Evolutionary conservation across 2,888 invertebrate species (phyloP).

Genomic region (Hydrotaea cyrtoneurina): DNA sequence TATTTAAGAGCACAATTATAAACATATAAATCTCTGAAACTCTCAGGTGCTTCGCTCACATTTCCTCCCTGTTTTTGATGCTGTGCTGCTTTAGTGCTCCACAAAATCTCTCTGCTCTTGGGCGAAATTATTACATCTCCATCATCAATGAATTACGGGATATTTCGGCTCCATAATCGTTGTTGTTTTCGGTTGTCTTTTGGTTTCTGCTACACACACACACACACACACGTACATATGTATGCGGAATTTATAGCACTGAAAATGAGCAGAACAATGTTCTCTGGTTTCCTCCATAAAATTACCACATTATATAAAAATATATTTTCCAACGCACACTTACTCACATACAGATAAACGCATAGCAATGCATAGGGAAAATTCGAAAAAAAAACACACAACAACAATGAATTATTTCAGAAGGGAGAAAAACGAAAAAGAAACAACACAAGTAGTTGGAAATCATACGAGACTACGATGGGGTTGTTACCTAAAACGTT

Average conservation of each 20-base stretch:
- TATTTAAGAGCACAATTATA: conserved; percentile 26
- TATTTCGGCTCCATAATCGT: conserved; percentile 26
- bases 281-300: conserved; percentile 66
- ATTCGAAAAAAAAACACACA: no score
- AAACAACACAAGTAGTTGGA: conserved; percentile 69
- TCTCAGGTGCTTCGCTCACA: background rate
- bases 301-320: conserved; percentile 62
- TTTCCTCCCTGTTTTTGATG: background rate
- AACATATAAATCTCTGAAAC: conserved; percentile 9
- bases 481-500: conserved; percentile 62
- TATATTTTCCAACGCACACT: conserved; percentile 19
- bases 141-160: conserved; percentile 55
- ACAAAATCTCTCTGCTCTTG: background rate
- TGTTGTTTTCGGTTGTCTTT: conserved; percentile 15
- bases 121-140: conserved; percentile 28
- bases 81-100: background rate
- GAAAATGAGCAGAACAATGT: conserved; percentile 61
- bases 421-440: conserved; percentile 36
- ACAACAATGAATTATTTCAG: conserved; percentile 59
- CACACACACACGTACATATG: background rate
- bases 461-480: conserved; percentile 71
- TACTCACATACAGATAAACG: conserved; percentile 3
- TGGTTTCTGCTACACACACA: background rate
- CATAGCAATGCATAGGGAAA: background rate
- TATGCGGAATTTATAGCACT: conserved; percentile 21